Conservation (phyloP, 1,140 invertebrate genomes). For the Asbolus verrucosus region DNA sequence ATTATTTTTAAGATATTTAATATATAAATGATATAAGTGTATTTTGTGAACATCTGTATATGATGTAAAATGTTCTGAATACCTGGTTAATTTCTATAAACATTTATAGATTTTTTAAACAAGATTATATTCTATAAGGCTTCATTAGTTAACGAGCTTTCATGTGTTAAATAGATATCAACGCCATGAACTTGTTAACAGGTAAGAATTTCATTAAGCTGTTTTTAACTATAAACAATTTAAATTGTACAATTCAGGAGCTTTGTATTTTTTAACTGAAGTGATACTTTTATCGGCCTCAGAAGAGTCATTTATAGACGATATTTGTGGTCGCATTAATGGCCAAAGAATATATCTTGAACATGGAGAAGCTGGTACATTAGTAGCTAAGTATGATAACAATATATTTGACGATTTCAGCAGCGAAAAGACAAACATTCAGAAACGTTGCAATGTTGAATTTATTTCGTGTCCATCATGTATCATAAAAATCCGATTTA, state of each 20-base stretch:
- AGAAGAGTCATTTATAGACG: constrained; percentile 50
- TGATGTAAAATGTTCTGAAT: no score
- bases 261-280: not conserved
- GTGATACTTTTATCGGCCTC: no score
- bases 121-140: constrained; percentile 4
- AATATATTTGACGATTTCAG: constrained; percentile 39
- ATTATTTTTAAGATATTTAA: no score
- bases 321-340: constrained; percentile 73
- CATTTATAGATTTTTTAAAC: not conserved
- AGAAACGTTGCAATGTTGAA: constrained; percentile 75
- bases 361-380: constrained; percentile 70
- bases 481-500: constrained; percentile 73
- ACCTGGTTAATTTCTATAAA: no score
- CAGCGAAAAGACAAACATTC: constrained; percentile 47
- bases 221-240: constrained; percentile 1
- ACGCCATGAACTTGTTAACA: not conserved
- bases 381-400: constrained; percentile 43
- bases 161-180: not conserved
- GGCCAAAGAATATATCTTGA: constrained; percentile 73
- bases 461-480: constrained; percentile 79
- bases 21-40: no score
- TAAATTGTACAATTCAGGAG: not conserved
- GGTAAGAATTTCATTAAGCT: not conserved
- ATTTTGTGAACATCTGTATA: no score
- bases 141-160: not conserved